Evolutionary conservation across 2,888 invertebrate genomes (phyloP).

Genomic region (Tipula lateralis): DNA sequence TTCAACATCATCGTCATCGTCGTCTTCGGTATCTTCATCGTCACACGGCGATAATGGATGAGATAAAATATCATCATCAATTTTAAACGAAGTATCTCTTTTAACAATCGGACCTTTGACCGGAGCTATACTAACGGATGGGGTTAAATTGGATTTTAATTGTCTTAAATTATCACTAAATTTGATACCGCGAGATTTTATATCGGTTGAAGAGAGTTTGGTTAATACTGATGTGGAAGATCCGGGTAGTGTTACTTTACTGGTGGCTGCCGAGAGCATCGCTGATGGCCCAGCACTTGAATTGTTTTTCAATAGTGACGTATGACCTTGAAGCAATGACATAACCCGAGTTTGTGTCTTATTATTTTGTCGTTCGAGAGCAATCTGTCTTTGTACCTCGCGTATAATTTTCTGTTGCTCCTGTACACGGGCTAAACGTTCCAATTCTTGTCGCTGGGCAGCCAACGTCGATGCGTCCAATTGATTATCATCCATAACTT

Average conservation of each 20-base stretch:
- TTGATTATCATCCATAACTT: conserved; percentile 90
- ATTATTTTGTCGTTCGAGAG: conserved; percentile 62
- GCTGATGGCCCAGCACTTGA: not conserved
- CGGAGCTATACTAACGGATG: conserved; percentile 52
- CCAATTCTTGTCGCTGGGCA: conserved; percentile 90
- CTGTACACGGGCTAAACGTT: conserved; percentile 76
- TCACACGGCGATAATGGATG: not conserved
- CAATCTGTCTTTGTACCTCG: conserved; percentile 75
- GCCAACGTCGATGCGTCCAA: conserved; percentile 86
- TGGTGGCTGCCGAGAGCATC: not conserved
- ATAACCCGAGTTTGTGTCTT: conserved; percentile 67
- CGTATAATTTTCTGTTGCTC: conserved; percentile 78
- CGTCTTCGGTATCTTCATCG: conserved; percentile 33
- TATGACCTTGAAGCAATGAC: conserved; percentile 67
- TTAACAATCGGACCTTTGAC: conserved; percentile 38
- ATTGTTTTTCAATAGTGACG: conserved; percentile 51
- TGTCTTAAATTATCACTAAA: conserved; percentile 26
- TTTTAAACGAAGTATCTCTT: conserved; percentile 9
- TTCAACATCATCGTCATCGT: conserved; percentile 32
- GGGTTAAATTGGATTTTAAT: conserved; percentile 44
- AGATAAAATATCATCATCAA: not conserved
- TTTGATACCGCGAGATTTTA: not conserved
- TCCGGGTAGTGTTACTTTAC: conserved; percentile 32
- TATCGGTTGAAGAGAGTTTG: conserved; percentile 49
- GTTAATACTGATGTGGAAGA: conserved; percentile 49